Percentiles rank a stretch among this genome's conserved stretches.
phyloP scores from a whole-genome alignment of 2,113 vertebrate genomes.

The Brienomyrus brachyistius region DNA sequence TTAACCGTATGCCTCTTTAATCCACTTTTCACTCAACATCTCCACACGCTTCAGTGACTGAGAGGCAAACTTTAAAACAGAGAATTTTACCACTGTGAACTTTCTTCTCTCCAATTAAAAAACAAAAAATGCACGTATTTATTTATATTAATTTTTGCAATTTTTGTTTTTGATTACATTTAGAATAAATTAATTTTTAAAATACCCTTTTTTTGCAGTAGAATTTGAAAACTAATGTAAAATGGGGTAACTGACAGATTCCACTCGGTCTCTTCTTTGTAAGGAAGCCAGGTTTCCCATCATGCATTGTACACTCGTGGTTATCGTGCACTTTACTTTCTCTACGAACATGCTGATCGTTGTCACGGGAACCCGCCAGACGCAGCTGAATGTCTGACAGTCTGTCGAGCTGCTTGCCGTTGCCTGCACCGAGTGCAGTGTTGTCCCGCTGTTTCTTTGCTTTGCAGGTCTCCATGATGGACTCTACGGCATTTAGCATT shows the following conservation, averaged over 20 bases:
- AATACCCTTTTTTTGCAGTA: not conserved
- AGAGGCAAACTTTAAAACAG: conserved; percentile 56
- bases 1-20: conserved; percentile 51
- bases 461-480: not conserved
- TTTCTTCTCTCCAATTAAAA: not conserved
- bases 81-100: conserved; percentile 21
- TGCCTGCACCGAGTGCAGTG: not conserved
- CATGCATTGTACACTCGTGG: not conserved
- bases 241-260: not conserved
- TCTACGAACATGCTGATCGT: not conserved
- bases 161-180: not conserved
- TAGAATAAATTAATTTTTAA: not conserved
- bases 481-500: not conserved
- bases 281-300: not conserved
- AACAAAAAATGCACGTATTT: not conserved
- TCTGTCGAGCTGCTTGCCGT: not conserved
- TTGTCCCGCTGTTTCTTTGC: not conserved
- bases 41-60: conserved; percentile 64
- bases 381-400: not conserved
- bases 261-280: not conserved
- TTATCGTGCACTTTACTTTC: not conserved
- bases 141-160: not conserved
- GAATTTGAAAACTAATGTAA: not conserved
- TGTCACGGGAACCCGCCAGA: not conserved
- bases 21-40: conserved; percentile 52